Evolutionary conservation across 2,888 invertebrate species (phyloP), one percentile per base, ranked within the genome.

Genomic region (Polyommatus iphigenia): DNA sequence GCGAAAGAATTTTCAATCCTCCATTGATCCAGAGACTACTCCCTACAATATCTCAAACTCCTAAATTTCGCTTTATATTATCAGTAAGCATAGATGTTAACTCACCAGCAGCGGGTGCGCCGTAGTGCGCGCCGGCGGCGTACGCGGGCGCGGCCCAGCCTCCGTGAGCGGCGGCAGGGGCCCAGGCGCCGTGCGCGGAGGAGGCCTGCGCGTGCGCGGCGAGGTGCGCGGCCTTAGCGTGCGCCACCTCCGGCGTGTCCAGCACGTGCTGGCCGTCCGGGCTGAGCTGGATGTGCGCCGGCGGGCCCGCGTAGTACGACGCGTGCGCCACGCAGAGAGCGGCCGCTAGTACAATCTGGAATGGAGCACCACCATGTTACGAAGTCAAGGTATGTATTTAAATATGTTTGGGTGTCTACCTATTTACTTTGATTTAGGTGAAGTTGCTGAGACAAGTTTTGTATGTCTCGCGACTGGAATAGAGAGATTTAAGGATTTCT

Each of bases 211-310:
- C 94, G 82, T 94, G 91, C 59, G 94, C 94, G 0, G 93, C 93
- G 15, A 91, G 84, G 80, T 94, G 94, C 0, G 93, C 93, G 10
- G 93, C 92, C 81, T 91, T 93, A 3, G 94, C 94, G 87, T 94
- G 94, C 20, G 94, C 93, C 4, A 94, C 94, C 83, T 94, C 94
- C 1, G 94, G 94, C 15, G 94, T 94, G 85, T 96, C 96, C 71
- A 96, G 83, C 62, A 94, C 83, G 84, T 90, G 89, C 80, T 94
- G 91, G 86, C 95, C 94, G 82, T 96, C 96, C 2, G 90, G 87
- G 81, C 92, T 94, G 6, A 94, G 90, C 81, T 92, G 92, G 81
- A 94, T 84, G 82, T 87, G 93, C 32, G 93, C 95, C 82, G 90
- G 94, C 79, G 91, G 92, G 82, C 89, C 94, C 81, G 89, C 92